Evolutionary conservation across 2,888 invertebrate species (phyloP).

Genomic region (Sericinus montela): DNA sequence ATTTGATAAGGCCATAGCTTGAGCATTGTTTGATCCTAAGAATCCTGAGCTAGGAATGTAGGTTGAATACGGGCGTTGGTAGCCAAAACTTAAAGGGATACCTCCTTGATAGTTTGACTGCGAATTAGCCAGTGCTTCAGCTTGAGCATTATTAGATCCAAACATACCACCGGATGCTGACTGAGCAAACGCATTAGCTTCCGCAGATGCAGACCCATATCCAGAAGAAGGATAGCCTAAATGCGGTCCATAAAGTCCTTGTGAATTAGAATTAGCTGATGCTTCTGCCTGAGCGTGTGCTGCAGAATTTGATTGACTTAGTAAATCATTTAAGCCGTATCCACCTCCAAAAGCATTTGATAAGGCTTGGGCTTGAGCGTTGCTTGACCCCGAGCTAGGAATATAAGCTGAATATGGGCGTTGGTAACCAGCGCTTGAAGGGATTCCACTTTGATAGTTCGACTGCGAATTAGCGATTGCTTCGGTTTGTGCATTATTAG

Average conservation of each 20-base stretch:
- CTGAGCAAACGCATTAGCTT: constrained; percentile 5
- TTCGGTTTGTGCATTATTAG: neutral
- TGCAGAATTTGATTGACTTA: neutral
- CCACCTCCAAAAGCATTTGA: constrained; percentile 18
- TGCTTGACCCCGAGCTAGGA: constrained; percentile 5
- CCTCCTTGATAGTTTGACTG: neutral
- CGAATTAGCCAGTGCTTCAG: constrained; percentile 6
- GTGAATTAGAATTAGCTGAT: neutral
- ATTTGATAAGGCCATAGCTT: constrained; percentile 21
- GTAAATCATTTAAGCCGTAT: neutral
- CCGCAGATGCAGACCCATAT: neutral
- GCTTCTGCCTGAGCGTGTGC: constrained; percentile 2
- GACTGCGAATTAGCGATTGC: constrained; percentile 9
- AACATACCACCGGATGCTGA: neutral
- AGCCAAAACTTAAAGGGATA: neutral
- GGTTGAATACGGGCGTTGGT: neutral
- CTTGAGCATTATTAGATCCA: neutral
- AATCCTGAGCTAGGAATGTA: constrained; percentile 1
- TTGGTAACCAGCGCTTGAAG: neutral
- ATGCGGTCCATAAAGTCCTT: neutral
- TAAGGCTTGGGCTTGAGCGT: constrained; percentile 19
- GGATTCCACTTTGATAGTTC: neutral
- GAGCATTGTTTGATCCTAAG: constrained; percentile 9
- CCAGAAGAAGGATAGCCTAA: neutral
- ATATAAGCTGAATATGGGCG: neutral